A percentile compares a stretch with the other conserved stretches of the same genome.
Conservation (phyloP, 2,888 invertebrate genomes). For the Drosophila birchii region DNA sequence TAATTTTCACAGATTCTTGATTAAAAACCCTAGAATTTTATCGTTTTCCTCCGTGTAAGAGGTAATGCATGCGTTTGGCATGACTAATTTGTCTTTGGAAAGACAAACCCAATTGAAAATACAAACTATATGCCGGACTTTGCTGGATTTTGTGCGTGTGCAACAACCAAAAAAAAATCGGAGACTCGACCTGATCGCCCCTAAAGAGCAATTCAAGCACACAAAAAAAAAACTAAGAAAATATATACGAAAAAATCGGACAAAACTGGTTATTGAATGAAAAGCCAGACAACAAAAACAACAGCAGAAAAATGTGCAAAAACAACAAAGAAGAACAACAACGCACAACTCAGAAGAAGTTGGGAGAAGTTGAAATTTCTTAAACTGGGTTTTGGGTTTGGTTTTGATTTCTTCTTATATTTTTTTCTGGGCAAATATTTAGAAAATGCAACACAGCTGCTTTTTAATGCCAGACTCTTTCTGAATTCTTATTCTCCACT, state of each 20-base stretch:
- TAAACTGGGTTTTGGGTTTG: constrained; percentile 45
- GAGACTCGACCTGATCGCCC: constrained; percentile 35
- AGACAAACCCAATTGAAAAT: constrained; percentile 51
- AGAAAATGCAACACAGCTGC: constrained; percentile 62
- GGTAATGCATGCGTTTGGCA: constrained; percentile 61
- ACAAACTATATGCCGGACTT: constrained; percentile 40
- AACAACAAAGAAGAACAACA: constrained; percentile 50
- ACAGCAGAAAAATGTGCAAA: constrained; percentile 57
- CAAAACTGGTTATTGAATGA: constrained; percentile 81
- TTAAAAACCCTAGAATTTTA: not conserved
- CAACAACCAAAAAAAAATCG: constrained; percentile 49
- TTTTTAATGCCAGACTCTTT: constrained; percentile 1
- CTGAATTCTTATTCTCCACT: constrained; percentile 1
- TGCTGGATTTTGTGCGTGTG: constrained; percentile 55
- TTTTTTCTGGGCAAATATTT: constrained; percentile 63
- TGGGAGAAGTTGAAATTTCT: constrained; percentile 76
- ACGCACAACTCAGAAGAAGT: constrained; percentile 47
- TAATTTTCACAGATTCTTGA: too few relatives aligned
- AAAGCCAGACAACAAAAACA: constrained; percentile 60
- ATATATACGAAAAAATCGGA: constrained; percentile 27
- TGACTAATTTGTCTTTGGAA: constrained; percentile 63
- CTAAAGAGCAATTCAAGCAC: constrained; percentile 61
- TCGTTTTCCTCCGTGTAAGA: not conserved
- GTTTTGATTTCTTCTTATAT: constrained; percentile 14
- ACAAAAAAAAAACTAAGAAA: constrained; percentile 52